Evolutionary conservation across 2,797 vertebrate genomes (phyloP), one percentile per base, ranked within the genome.

Genomic region (Molossus molossus): DNA sequence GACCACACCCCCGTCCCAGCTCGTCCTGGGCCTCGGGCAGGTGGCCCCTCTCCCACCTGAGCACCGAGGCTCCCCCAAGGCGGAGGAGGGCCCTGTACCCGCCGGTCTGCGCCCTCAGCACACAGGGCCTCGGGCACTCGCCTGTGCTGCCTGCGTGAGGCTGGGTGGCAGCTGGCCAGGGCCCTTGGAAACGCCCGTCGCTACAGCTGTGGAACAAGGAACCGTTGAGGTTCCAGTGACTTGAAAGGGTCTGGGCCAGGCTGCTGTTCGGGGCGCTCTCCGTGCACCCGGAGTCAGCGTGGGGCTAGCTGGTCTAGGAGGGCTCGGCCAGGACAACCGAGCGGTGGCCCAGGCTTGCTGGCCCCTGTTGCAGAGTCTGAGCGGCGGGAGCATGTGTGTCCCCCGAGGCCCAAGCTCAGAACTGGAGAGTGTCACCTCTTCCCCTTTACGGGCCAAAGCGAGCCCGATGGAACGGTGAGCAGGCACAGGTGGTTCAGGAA

Each of bases 301-400:
- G 14, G 57, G 40, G n/a, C 11, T 58, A 2, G 15, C 55, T 21
- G 37, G 29, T 29, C 21, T 5, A 1, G 4, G 48, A 20, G 3
- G 69, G 73, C 33, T 73, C 21, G 8, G 9, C 14, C 1, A 6
- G 55, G 53, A 21, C 0, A 57, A 13, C 53, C 4, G 9, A 53
- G 50, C 17, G 55, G 55, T 29, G 9, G n/a, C 55, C 45, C 25
- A 0, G 69, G 58, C 48, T n/a, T 1, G 3, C 12, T 53, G 21
- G 40, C 10, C 0, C 29, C 67, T 9, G 0, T 21, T 0, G 2
- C 37, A 25, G 20, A 21, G 48, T 14, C 20, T 7, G 21, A 67
- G 75, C 72, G 65, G 60, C 25, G 37, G 57, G 53, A 40, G 48
- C 48, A 1, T 5, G 5, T 0, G 0, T 0, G 9, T 48, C 73